Evolutionary conservation across 2,113 vertebrate genomes (phyloP).

Genomic region (Brachyhypopomus occidentalis): DNA sequence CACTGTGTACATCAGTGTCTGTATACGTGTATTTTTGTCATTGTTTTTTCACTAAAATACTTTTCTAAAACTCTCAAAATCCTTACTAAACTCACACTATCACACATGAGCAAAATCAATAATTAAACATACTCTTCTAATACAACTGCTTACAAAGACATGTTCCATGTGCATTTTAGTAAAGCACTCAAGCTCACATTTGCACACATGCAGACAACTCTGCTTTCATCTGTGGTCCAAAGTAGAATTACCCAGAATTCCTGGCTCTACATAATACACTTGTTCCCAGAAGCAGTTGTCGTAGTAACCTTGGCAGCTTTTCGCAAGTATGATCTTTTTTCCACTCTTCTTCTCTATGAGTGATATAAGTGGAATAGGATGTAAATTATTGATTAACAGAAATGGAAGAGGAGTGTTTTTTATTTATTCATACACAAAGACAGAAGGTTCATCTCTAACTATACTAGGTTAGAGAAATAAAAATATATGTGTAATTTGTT

Average conservation of each 20-base stretch:
- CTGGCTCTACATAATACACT: conserved; percentile 80
- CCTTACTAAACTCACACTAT: background rate
- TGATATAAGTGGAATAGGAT: conserved; percentile 61
- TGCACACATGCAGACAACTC: conserved; percentile 27
- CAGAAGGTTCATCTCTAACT: conserved; percentile 43
- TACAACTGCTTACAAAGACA: background rate
- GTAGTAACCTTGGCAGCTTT: conserved; percentile 84
- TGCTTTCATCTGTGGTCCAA: conserved; percentile 77
- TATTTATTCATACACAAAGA: conserved; percentile 56
- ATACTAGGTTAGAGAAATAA: conserved; percentile 25
- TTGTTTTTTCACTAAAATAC: background rate
- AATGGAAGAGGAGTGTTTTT: conserved; percentile 55
- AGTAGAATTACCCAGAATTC: conserved; percentile 82
- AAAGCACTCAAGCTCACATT: conserved; percentile 38
- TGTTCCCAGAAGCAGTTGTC: conserved; percentile 75
- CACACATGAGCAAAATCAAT: background rate
- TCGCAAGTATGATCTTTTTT: conserved; percentile 74
- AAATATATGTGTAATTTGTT: background rate
- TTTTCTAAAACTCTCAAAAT: background rate
- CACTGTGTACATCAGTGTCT: conserved; percentile 64
- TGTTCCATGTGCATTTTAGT: conserved; percentile 72
- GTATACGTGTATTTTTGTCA: background rate
- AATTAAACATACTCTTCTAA: background rate
- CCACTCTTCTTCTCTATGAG: conserved; percentile 47
- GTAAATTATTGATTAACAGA: conserved; percentile 64